Base-by-base conservation (phyloP, 2,888 invertebrate species). In the Bhutanitis thaidina region DNA sequence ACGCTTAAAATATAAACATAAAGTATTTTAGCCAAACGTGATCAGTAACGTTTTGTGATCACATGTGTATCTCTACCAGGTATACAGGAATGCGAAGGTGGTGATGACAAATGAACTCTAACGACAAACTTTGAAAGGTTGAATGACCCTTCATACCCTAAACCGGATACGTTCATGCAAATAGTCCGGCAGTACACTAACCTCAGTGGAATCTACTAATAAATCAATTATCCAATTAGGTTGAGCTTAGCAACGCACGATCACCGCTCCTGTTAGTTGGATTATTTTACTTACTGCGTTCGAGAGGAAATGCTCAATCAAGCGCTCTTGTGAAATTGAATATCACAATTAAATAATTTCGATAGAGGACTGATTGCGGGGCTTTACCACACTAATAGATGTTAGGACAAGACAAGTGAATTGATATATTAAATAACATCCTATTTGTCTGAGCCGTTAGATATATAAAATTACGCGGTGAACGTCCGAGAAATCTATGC, bases 161-260 rank as follows among this genome's bases (percentile, higher is more conserved):
- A 45, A 46, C 14, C 15, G 46, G 46, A 38, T 20, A 34, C 13
- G 4, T 4, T 12, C 30, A n/a, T 32, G 47, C 34, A 32, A 25
- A 39, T 25, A 34, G 34, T 5, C 16, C 20, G 27, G 56, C n/a
- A n/a, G n/a, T n/a, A 55, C 57, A 54, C 30, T 55, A 50, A 58
- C 63, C 60, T 49, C 60, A 60, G 57, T 65, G 64, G 65, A 61
- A 57, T 56, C 62, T 49, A 56, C 65, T 67, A 68, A 71, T 70
- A 69, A 69, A 71, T 67, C 69, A 69, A 71, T 71, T 65, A 67
- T 50, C 51, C 65, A 64, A 69, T 71, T 69, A 61, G 37, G n/a
- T 32, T 41, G 43, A 40, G 52, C 50, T 43, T 30, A 52, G 41
- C 43, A 20, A 27, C 32, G 34, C 7, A 16, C 32, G 15, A 27